These are phyloP conservation scores for Acleris literana DNA, from an alignment of 2,888 invertebrate genomes.

Conservation along the genomic window DNA sequence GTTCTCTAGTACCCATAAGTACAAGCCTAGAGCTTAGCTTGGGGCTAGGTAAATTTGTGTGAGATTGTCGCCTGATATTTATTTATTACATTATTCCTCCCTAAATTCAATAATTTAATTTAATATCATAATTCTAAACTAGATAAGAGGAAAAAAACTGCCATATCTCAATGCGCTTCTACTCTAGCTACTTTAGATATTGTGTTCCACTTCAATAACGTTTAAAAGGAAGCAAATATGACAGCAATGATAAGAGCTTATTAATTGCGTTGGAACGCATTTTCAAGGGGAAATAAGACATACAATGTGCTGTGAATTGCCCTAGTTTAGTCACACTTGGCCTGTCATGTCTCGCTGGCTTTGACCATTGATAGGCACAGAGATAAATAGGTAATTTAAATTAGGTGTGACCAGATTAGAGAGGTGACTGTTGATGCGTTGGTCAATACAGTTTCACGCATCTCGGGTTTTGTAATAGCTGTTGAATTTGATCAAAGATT, in stretches of 20 bases:
- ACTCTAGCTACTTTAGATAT: neutral
- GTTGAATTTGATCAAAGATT: too few species aligned
- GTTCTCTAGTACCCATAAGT: too few species aligned
- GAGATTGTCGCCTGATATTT: too few species aligned
- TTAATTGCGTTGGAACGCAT: constrained; percentile 33
- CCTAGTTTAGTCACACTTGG: constrained; percentile 16
- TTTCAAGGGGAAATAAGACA: constrained; percentile 24
- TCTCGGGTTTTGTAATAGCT: too few species aligned
- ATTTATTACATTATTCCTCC: too few species aligned
- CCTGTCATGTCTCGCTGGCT: neutral
- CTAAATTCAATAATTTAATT: too few species aligned
- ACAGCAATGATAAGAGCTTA: constrained; percentile 34
- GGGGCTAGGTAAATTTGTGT: too few species aligned
- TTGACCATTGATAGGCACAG: constrained; percentile 13
- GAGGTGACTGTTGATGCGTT: constrained; percentile 6
- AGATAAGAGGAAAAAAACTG: too few species aligned
- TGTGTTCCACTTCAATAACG: neutral
- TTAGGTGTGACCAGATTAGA: constrained; percentile 26
- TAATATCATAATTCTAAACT: too few species aligned
- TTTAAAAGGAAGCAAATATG: constrained; percentile 26
- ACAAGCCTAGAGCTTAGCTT: too few species aligned
- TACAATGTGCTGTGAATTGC: constrained; percentile 12
- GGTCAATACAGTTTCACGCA: neutral
- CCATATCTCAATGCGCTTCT: neutral
- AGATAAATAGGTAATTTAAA: constrained; percentile 22